Conservation (phyloP, 2,888 invertebrate species). For the Abrostola tripartita region DNA sequence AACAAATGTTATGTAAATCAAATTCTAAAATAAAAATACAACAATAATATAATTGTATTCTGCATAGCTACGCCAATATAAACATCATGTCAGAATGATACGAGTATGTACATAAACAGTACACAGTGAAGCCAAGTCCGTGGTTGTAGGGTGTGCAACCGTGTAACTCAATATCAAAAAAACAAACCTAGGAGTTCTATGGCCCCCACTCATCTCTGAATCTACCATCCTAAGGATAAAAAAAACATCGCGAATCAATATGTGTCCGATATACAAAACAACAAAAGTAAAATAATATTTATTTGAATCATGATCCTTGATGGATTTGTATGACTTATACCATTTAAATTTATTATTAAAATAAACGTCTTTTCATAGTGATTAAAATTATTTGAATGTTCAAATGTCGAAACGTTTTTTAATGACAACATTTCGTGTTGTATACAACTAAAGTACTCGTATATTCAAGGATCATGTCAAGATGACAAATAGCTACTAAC, state of each 20-base stretch:
- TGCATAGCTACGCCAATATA: constrained; percentile 57
- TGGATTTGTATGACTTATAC: neutral
- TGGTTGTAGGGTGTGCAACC: constrained; percentile 74
- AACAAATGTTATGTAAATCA: too few species aligned
- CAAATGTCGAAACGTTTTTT: too few species aligned
- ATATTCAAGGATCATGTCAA: constrained; percentile 47
- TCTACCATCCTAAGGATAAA: constrained; percentile 90
- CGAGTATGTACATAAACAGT: constrained; percentile 58
- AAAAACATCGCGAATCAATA: constrained; percentile 70
- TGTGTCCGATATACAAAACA: constrained; percentile 21
- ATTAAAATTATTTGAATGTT: too few species aligned
- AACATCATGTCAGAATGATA: constrained; percentile 61
- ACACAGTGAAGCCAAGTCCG: constrained; percentile 59
- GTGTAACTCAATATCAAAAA: constrained; percentile 84
- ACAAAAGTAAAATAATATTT: constrained; percentile 23
- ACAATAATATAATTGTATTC: neutral
- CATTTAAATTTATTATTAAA: too few species aligned
- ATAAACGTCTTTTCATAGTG: too few species aligned
- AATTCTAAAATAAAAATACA: neutral
- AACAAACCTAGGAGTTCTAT: constrained; percentile 92
- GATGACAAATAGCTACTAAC: constrained; percentile 26
- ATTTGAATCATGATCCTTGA: constrained; percentile 37
- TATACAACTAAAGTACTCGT: too few species aligned
- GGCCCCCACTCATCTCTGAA: constrained; percentile 90
- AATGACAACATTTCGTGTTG: too few species aligned